These are phyloP conservation scores for Protobothrops mucrosquamatus DNA, from an alignment of 2,113 vertebrate species.

Conservation along the genomic window DNA sequence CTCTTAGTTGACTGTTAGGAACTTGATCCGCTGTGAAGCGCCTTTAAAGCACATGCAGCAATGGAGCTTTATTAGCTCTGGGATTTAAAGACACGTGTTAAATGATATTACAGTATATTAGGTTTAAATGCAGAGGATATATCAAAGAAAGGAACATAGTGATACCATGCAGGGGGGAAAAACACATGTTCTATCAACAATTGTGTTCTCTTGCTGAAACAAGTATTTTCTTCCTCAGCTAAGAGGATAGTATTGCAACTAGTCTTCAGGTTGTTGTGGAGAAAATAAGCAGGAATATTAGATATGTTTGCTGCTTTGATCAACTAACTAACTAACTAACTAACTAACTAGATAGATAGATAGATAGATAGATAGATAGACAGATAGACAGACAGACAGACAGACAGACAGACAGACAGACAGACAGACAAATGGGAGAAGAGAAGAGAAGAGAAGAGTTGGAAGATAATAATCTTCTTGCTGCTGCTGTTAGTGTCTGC, in stretches of 20 bases:
- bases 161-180: constrained; percentile 37
- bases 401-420: no score
- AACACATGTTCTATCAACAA: constrained; percentile 18
- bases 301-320: not conserved
- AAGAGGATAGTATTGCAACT: constrained; percentile 15
- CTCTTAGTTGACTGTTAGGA: constrained; percentile 71
- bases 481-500: not conserved
- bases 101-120: constrained; percentile 59
- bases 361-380: no score
- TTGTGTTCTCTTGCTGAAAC: constrained; percentile 35
- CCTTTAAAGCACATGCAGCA: constrained; percentile 63
- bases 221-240: constrained; percentile 13
- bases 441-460: no score
- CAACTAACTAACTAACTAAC: no score
- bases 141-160: constrained; percentile 24
- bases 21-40: constrained; percentile 67
- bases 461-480: no score
- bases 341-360: not conserved
- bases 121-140: constrained; percentile 50
- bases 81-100: constrained; percentile 67
- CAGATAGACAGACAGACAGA: no score
- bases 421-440: no score
- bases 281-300: not conserved
- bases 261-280: not conserved
- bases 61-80: constrained; percentile 68